Evolutionary conservation across 1,140 invertebrate species (phyloP), one percentile per base, ranked within the genome.

Genomic region (Teleopsis dalmanni): DNA sequence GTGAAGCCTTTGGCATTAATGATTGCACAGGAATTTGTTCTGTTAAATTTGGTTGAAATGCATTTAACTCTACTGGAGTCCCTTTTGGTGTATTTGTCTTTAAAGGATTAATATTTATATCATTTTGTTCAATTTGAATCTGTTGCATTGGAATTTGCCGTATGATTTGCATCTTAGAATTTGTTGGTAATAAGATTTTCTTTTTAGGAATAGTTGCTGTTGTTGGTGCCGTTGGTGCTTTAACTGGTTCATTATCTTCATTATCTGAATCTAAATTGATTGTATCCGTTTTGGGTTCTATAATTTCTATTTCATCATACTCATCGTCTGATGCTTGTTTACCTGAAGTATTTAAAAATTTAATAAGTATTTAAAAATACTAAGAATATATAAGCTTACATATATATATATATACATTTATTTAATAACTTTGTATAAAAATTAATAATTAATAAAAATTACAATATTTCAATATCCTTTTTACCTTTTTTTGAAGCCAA

Each of bases 261-360:
- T 66, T 66, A 35, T 70, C 67, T 2, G 67, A 70, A 53, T 70
- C 67, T 14, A 70, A 60, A 25, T 65, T 66, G n/a, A 70, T 70
- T 1, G 59, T 60, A 31, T 65, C 62, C 9, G 64, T 67, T 50
- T 70, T 65, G 9, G 67, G 67, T 46, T 70, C 67, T 27, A 70
- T 66, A 52, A 70, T 70, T 50, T 67, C 66, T 3, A 70, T 65
- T 50, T 70, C 67, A 26, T 70, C 67, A 35, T 70, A 66, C 22
- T 70, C 67, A 34, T 63, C 66, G 43, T 70, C 66, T 42, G 64
- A 70, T 22, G 66, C 63, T 62, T 70, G 64, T 59, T 70, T 70
- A 4, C 67, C 64, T 69, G 44, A 0, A 58, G 53, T 0, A 59
- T 52, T 3, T 21, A 36, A 38, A 29, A n/a, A n/a, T n/a, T n/a